These are phyloP conservation scores for Enoplosus armatus DNA, from an alignment of 2,797 vertebrate species.

Conservation along the genomic window DNA sequence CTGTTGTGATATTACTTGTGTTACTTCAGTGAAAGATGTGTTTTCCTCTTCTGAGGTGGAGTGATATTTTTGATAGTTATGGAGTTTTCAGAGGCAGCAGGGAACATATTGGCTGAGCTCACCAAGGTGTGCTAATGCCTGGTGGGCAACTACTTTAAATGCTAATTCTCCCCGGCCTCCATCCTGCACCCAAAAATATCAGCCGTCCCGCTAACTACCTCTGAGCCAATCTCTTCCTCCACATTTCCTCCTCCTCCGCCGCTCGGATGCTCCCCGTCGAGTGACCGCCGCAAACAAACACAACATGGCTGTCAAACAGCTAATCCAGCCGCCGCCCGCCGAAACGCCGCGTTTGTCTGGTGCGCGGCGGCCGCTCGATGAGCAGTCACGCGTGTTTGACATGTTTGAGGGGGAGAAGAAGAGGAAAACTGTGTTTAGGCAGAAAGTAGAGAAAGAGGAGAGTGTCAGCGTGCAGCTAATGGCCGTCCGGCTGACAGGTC, in stretches of 20 bases:
- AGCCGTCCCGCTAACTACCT: slow-evolving; percentile 68
- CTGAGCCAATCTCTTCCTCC: slow-evolving; percentile 71
- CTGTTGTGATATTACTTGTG: too few relatives aligned
- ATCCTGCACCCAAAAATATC: slow-evolving; percentile 38
- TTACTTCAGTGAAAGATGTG: neutral
- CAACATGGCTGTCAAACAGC: slow-evolving; percentile 70
- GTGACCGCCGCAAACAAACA: slow-evolving; percentile 60
- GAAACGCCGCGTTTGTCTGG: slow-evolving; percentile 56
- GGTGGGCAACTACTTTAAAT: slow-evolving; percentile 83
- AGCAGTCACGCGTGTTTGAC: slow-evolving; percentile 78
- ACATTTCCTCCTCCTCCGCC: slow-evolving; percentile 51
- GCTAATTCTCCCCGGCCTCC: slow-evolving; percentile 76
- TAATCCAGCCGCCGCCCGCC: slow-evolving; percentile 57
- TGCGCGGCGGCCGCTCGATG: slow-evolving; percentile 57
- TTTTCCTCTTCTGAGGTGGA: slow-evolving; percentile 4
- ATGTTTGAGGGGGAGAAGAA: slow-evolving; percentile 41
- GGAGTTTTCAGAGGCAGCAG: slow-evolving; percentile 68
- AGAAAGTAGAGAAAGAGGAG: slow-evolving; percentile 16
- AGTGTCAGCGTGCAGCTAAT: slow-evolving; percentile 66
- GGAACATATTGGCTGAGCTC: slow-evolving; percentile 77
- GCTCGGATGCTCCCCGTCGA: slow-evolving; percentile 47
- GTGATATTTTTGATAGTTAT: slow-evolving; percentile 17
- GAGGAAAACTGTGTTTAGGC: slow-evolving; percentile 40
- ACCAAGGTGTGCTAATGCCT: slow-evolving; percentile 79
- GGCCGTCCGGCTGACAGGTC: slow-evolving; percentile 77